A percentile compares a stretch with the other conserved stretches of the same genome.
phyloP scores from a whole-genome alignment of 2,888 invertebrate genomes.

The Pseudococcus longispinus region DNA sequence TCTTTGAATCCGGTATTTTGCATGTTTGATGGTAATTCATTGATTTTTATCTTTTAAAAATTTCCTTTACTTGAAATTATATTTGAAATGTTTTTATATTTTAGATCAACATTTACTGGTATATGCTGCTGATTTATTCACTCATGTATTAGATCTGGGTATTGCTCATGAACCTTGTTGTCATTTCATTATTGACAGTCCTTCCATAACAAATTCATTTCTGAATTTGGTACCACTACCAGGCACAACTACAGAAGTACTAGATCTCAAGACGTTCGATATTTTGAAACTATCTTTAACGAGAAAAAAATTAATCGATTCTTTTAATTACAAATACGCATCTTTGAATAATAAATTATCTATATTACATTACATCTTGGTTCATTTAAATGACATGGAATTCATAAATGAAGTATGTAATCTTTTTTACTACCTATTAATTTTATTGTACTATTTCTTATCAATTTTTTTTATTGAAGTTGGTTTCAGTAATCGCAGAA shows the following conservation, averaged over 20 bases:
- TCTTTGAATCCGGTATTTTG: slow-evolving; percentile 79
- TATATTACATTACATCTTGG: slow-evolving; percentile 81
- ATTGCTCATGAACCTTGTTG: slow-evolving; percentile 83
- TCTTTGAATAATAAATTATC: slow-evolving; percentile 68
- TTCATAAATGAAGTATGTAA: slow-evolving; percentile 73
- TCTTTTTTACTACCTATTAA: background rate
- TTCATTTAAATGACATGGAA: slow-evolving; percentile 78
- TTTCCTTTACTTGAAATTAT: background rate
- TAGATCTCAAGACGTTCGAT: slow-evolving; percentile 76
- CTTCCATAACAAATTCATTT: slow-evolving; percentile 16
- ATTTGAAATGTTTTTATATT: slow-evolving; percentile 59
- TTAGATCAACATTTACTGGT: slow-evolving; percentile 82
- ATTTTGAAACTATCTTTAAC: slow-evolving; percentile 68
- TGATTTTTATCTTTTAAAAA: background rate
- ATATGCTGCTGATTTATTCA: slow-evolving; percentile 82
- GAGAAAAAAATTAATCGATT: slow-evolving; percentile 53
- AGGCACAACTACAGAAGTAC: slow-evolving; percentile 62
- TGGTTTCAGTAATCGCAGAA: slow-evolving; percentile 60
- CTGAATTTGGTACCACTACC: slow-evolving; percentile 43
- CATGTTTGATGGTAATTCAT: slow-evolving; percentile 69
- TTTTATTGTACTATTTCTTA: background rate
- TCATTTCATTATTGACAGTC: slow-evolving; percentile 69
- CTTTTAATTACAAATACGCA: slow-evolving; percentile 46
- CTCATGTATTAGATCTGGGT: slow-evolving; percentile 84
- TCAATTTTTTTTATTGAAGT: slow-evolving; percentile 58